A percentile compares a stretch with the other conserved stretches of the same genome.
phyloP scores from a whole-genome alignment of 2,113 vertebrate genomes.

The Ptyas mucosa region DNA sequence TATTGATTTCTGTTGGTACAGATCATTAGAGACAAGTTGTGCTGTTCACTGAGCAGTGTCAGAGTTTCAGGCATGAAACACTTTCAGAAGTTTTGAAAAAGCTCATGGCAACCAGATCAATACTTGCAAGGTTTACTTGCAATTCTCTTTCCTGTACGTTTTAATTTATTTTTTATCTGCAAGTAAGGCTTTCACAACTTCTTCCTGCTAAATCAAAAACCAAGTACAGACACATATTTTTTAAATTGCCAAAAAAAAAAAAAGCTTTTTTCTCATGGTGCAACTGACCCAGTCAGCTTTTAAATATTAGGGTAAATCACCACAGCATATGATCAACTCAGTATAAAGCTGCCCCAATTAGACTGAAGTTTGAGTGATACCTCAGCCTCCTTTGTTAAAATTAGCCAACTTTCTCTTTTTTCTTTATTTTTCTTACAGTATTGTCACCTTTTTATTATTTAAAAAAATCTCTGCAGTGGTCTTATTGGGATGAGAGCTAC shows the following conservation, averaged over 20 bases:
- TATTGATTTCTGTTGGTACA: neutral
- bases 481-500: neutral
- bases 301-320: neutral
- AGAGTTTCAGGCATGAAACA: neutral
- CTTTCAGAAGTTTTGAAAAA: neutral
- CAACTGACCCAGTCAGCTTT: neutral
- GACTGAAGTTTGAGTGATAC: neutral
- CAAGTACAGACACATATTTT: neutral
- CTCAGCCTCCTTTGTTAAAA: neutral
- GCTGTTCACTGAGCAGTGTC: neutral
- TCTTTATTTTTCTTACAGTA: neutral
- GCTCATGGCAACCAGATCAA: slow-evolving; percentile 2
- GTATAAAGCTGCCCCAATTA: neutral
- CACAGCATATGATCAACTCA: neutral
- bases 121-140: neutral
- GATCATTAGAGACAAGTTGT: neutral
- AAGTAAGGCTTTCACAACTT: fast-evolving
- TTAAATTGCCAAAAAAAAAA: neutral
- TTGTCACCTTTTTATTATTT: neutral
- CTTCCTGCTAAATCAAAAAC: neutral
- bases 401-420: neutral
- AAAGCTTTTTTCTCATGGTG: neutral
- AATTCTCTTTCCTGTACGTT: neutral
- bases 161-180: slow-evolving; percentile 1
- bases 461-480: neutral